phyloP scores from a whole-genome alignment of 2,888 invertebrate species.

The Scaptomyza tumidula region DNA sequence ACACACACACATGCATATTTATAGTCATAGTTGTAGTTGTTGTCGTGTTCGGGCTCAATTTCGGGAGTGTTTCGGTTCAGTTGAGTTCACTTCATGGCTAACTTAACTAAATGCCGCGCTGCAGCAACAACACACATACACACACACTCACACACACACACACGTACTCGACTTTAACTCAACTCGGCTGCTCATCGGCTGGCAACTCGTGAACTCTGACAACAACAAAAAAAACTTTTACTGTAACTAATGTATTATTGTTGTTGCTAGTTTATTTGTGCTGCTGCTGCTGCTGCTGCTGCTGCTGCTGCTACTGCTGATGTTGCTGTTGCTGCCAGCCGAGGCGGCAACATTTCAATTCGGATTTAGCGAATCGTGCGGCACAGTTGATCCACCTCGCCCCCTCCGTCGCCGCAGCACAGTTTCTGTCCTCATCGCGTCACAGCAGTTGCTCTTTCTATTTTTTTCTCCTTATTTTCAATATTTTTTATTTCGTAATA shows the following conservation, averaged over 20 bases:
- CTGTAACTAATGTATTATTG: slow-evolving; percentile 58
- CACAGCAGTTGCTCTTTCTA: slow-evolving; percentile 46
- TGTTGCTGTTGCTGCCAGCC: slow-evolving; percentile 45
- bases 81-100: slow-evolving; percentile 81
- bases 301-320: no score
- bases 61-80: slow-evolving; percentile 80
- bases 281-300: slow-evolving; percentile 12
- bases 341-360: slow-evolving; percentile 76
- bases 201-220: slow-evolving; percentile 70
- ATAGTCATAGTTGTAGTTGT: slow-evolving; percentile 33
- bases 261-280: slow-evolving; percentile 22
- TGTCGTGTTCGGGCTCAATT: slow-evolving; percentile 66
- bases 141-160: slow-evolving; percentile 16
- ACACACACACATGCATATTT: slow-evolving; percentile 29
- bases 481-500: slow-evolving; percentile 41
- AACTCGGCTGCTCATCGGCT: slow-evolving; percentile 68
- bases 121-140: slow-evolving; percentile 41
- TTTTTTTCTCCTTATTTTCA: not conserved
- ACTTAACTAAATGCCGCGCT: slow-evolving; percentile 81
- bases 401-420: not conserved
- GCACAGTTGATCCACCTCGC: slow-evolving; percentile 14
- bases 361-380: slow-evolving; percentile 60
- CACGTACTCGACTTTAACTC: slow-evolving; percentile 56
- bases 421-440: slow-evolving; percentile 26
- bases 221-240: slow-evolving; percentile 40